Percentiles rank a stretch among this genome's conserved stretches.
phyloP scores from a whole-genome alignment of 2,888 invertebrate genomes.

The Drosophila algonquin region DNA sequence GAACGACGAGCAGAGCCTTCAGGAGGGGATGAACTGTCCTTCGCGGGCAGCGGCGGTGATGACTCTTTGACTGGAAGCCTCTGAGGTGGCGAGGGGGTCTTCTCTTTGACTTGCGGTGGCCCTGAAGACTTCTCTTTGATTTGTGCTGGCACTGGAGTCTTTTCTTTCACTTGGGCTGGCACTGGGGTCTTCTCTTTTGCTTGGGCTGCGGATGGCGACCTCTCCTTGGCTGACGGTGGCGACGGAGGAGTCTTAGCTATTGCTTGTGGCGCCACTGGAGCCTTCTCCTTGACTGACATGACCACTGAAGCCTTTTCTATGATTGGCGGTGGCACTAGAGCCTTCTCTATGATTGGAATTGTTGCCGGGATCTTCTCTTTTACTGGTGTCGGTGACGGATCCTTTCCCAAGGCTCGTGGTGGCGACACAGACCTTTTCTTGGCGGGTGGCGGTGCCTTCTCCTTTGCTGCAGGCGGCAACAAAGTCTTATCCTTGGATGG shows the following conservation, averaged over 20 bases:
- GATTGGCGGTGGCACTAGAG: not conserved
- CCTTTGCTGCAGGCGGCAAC: not conserved
- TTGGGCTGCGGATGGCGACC: not conserved
- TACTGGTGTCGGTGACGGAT: not conserved
- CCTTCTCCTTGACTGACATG: not conserved
- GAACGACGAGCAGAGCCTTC: slow-evolving; percentile 68
- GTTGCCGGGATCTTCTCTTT: not conserved
- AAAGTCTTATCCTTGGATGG: not conserved
- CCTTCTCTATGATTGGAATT: not conserved
- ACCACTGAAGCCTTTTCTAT: not conserved
- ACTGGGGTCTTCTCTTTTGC: slow-evolving; percentile 19
- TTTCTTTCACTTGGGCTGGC: not conserved
- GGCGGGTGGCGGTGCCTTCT: no score
- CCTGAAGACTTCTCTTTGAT: not conserved
- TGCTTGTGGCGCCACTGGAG: not conserved
- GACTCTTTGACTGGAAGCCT: slow-evolving; percentile 3
- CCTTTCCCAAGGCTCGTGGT: no score
- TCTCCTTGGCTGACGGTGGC: not conserved
- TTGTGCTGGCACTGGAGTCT: slow-evolving; percentile 6
- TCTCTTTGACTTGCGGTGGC: not conserved
- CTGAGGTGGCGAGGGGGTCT: not conserved
- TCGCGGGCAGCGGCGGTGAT: not conserved
- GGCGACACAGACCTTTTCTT: no score
- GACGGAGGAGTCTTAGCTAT: not conserved
- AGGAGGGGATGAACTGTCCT: not conserved